Evolutionary conservation across 2,888 invertebrate genomes (phyloP).

Genomic region (Sphaeridia pumilis): DNA sequence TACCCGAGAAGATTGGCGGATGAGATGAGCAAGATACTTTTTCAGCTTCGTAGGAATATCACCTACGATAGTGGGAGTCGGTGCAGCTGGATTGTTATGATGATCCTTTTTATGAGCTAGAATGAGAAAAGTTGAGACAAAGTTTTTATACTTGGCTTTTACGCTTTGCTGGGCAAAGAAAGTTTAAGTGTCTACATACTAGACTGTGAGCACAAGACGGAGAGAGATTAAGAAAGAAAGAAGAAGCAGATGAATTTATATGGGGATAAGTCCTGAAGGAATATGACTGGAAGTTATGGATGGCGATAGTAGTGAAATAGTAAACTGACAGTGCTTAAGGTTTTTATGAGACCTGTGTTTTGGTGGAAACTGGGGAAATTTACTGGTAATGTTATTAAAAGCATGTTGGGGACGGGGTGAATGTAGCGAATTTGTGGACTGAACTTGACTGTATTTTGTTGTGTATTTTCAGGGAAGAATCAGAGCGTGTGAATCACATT

Average conservation of each 20-base stretch:
- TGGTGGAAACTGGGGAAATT: background rate
- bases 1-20: background rate
- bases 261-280: no score
- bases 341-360: no score
- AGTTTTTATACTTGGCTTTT: no score
- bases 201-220: background rate
- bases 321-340: no score
- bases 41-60: background rate
- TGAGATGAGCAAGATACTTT: background rate
- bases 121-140: background rate
- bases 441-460: slow-evolving; percentile 4
- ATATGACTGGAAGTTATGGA: no score
- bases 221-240: no score
- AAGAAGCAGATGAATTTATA: no score
- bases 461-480: slow-evolving; percentile 52
- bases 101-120: background rate
- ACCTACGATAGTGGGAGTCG: background rate
- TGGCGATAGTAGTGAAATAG: no score
- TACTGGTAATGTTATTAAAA: background rate
- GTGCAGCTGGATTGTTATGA: background rate
- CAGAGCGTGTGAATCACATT: slow-evolving; percentile 87
- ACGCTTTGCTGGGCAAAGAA: background rate
- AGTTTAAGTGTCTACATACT: background rate
- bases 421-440: background rate
- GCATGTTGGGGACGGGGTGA: background rate